phyloP scores from a whole-genome alignment of 2,113 vertebrate genomes.

The Phalacrocorax carbo region DNA sequence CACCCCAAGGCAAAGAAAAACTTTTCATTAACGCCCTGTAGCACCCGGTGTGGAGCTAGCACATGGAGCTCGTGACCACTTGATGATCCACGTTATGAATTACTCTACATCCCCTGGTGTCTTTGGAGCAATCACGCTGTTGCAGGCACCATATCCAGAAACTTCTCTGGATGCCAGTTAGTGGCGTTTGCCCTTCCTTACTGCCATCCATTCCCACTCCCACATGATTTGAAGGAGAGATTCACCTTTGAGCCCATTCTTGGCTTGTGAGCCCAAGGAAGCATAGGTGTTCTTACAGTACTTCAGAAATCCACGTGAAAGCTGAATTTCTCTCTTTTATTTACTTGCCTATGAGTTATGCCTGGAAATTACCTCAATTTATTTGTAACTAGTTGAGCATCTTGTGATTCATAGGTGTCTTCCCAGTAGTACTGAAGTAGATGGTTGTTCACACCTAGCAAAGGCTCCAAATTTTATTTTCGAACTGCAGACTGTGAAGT shows the following conservation, averaged over 20 bases:
- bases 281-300: neutral
- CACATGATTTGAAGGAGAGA: neutral
- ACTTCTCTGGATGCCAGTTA: neutral
- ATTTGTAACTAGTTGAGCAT: neutral
- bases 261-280: neutral
- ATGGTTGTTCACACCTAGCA: conserved; percentile 35
- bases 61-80: neutral
- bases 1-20: neutral
- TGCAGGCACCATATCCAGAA: neutral
- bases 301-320: neutral
- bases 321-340: neutral
- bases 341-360: neutral
- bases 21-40: neutral
- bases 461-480: conserved; percentile 43
- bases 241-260: neutral
- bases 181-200: neutral
- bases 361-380: conserved; percentile 18
- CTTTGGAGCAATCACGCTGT: neutral
- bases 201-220: neutral
- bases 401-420: conserved; percentile 44
- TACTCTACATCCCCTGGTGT: neutral
- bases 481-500: conserved; percentile 15
- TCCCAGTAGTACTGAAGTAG: neutral
- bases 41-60: neutral
- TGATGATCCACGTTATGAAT: neutral